Base-by-base conservation (phyloP, 1,140 invertebrate genomes). In the Phymorhynchus buccinoides region DNA sequence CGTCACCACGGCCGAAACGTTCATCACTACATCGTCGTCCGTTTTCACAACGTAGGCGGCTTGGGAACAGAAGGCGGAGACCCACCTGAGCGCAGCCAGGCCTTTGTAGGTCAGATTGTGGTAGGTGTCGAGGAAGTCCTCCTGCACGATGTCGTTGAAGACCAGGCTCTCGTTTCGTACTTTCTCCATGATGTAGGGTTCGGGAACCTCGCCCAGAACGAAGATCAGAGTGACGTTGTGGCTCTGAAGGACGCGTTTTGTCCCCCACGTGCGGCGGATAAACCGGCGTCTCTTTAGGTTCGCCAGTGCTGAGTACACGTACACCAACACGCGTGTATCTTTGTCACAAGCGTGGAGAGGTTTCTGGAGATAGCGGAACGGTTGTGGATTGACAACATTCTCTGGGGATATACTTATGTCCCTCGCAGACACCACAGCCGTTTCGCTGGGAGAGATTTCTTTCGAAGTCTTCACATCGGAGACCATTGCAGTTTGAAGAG, bases 31-130 rank as follows among this genome's bases (percentile, higher is more conserved):
- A 87, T 95, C 94, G 85, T 95, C 94, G 86, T 95, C 94, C 12
- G 93, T 92, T 89, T 95, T 95, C 66, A 95, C 88, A 41, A 95
- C 87, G 86, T 90, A 94, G 75, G 41, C 86, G 0, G 96, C 96
- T 87, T 95, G 94, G 86, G 88, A 87, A 91, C 94, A 95, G 92
- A 96, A 95, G 90, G 96, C 95, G 7, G 95, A 94, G 71, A 95
- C 95, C 96, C 96, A 98, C 91, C 96, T 96, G 30, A 97, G 94
- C 1, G 95, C 95, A 95, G 96, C 96, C 4, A 96, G 95, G 92
- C 97, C 96, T 93, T 98, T 98, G 89, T 97, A 97, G 1, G 96
- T 97, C 92, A 98, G 95, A 93, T 97, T 98, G 86, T 95, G 94
- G 90, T 97, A 98, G 41, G 94, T 94, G 93, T 97, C 97, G 16